A percentile compares a stretch with the other conserved stretches of the same genome.
Conservation (phyloP, 2,113 vertebrate genomes). For the Cairina moschata region DNA sequence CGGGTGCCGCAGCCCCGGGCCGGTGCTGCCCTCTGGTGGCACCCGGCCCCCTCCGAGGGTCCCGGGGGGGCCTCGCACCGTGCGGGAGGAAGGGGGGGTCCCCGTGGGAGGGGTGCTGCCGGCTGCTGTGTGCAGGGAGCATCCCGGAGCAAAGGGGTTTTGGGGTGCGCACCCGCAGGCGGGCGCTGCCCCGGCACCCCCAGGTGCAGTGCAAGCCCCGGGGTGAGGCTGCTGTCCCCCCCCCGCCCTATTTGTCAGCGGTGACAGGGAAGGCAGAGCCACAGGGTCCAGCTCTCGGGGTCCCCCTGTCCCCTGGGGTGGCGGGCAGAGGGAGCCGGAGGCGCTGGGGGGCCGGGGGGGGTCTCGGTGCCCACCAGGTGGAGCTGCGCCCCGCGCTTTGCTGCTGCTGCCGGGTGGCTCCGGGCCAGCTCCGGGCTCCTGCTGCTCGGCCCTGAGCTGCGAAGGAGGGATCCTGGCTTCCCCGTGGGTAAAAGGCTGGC, state of each 20-base stretch:
- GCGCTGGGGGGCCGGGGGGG: not conserved
- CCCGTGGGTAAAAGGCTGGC: not conserved
- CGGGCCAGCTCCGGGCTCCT: not conserved
- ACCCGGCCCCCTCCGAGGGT: not conserved
- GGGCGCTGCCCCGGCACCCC: not conserved
- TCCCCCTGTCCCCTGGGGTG: accelerated
- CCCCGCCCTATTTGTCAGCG: not conserved
- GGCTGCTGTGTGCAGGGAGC: not conserved
- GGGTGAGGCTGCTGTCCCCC: not conserved
- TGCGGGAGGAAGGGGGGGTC: not conserved
- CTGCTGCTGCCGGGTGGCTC: not conserved
- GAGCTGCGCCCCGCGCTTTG: slow-evolving; percentile 42
- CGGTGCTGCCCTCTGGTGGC: slow-evolving; percentile 11
- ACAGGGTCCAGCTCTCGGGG: not conserved
- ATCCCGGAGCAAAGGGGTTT: not conserved
- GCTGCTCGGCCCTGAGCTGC: not conserved
- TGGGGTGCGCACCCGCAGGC: accelerated
- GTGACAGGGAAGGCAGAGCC: not conserved
- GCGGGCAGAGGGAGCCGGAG: not conserved
- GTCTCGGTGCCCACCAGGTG: slow-evolving; percentile 52
- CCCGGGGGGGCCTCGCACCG: not conserved
- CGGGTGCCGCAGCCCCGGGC: not conserved
- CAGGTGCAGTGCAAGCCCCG: not conserved
- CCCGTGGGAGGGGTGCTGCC: not conserved
- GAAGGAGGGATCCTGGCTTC: not conserved